phyloP scores from a whole-genome alignment of 2,888 invertebrate genomes.

The Tortrix viridana region DNA sequence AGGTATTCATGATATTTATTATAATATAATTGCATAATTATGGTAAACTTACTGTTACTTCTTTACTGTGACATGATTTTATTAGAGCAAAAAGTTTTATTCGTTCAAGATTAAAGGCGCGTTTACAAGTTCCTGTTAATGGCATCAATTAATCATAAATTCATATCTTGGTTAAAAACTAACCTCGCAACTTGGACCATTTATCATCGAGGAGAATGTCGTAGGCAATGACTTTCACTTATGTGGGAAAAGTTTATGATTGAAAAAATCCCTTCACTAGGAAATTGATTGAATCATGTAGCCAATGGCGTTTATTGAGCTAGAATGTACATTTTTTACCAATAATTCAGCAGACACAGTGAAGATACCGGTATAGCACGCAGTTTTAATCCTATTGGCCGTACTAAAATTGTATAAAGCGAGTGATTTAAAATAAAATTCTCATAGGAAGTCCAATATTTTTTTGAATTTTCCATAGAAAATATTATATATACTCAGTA shows the following conservation, averaged over 20 bases:
- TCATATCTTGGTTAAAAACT: conserved; percentile 35
- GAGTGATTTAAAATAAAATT: too few relatives aligned
- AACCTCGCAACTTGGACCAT: conserved; percentile 31
- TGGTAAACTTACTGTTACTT: conserved; percentile 10
- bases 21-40: too few relatives aligned
- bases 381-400: too few relatives aligned
- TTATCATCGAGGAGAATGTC: conserved; percentile 25
- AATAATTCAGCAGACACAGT: too few relatives aligned
- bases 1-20: too few relatives aligned
- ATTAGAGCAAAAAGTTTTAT: conserved; percentile 33
- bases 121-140: conserved; percentile 36
- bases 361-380: too few relatives aligned
- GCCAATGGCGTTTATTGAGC: too few relatives aligned
- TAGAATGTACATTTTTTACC: too few relatives aligned
- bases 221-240: conserved; percentile 33
- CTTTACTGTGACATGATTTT: conserved; percentile 19
- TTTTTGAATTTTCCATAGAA: too few relatives aligned
- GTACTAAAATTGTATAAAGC: too few relatives aligned
- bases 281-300: background rate
- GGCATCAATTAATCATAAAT: conserved; percentile 36
- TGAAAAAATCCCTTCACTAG: background rate
- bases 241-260: conserved; percentile 20
- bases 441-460: too few relatives aligned
- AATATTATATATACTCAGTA: too few relatives aligned
- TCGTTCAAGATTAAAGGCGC: conserved; percentile 33